Evolutionary conservation across 1,140 invertebrate species (phyloP).

Genomic region (Goniozus legneri): DNA sequence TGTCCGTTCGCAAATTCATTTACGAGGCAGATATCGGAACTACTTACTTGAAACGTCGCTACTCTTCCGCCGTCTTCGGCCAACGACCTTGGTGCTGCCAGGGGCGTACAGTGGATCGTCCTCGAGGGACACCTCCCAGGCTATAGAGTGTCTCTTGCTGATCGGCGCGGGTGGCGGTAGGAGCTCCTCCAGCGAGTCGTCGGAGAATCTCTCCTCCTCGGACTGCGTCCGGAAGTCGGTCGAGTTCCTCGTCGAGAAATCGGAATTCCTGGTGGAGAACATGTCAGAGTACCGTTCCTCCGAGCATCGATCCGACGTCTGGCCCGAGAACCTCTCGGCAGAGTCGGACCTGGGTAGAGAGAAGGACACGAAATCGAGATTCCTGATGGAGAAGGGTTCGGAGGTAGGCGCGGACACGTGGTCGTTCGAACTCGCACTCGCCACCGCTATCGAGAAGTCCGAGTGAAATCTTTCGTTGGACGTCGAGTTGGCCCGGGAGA

Average conservation of each 20-base stretch:
- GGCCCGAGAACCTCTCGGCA: slow-evolving; percentile 41
- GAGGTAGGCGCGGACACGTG: slow-evolving; percentile 46
- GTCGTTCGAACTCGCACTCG: slow-evolving; percentile 49
- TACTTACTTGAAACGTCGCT: slow-evolving; percentile 58
- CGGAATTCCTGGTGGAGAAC: slow-evolving; percentile 49
- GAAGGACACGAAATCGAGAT: slow-evolving; percentile 47
- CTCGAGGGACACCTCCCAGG: slow-evolving; percentile 78
- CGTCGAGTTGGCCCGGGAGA: slow-evolving; percentile 48
- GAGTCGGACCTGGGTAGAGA: slow-evolving; percentile 42
- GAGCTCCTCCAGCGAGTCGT: slow-evolving; percentile 74
- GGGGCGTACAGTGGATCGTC: slow-evolving; percentile 67
- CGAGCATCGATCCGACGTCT: slow-evolving; percentile 40
- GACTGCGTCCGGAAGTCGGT: slow-evolving; percentile 51
- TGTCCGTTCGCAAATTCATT: too few relatives aligned
- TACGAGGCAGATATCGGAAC: too few relatives aligned
- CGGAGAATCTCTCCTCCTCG: slow-evolving; percentile 74
- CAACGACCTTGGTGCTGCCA: slow-evolving; percentile 69
- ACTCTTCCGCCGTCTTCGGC: slow-evolving; percentile 54
- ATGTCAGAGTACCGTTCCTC: slow-evolving; percentile 44
- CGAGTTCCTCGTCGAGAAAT: slow-evolving; percentile 47
- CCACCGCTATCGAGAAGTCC: slow-evolving; percentile 51
- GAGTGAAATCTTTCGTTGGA: slow-evolving; percentile 52
- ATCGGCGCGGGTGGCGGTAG: slow-evolving; percentile 59
- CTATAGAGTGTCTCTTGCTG: slow-evolving; percentile 73
- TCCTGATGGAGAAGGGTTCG: slow-evolving; percentile 47